Base-by-base conservation (phyloP, 2,888 invertebrate genomes). In the Argyresthia albistria region DNA sequence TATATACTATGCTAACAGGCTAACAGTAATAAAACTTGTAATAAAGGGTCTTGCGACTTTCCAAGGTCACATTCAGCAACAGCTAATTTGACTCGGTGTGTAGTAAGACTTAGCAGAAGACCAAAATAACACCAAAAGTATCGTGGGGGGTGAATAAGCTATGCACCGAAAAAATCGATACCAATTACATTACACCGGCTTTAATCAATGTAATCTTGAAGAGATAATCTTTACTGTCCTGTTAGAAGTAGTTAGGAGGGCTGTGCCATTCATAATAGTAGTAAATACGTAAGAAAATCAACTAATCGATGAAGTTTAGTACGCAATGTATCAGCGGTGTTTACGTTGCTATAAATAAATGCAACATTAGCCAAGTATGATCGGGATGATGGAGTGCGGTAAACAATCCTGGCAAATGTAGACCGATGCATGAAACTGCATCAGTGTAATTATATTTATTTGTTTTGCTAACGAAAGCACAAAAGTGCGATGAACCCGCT, bases 401-500 rank as follows among this genome's bases (percentile, higher is more conserved):
- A 76, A 77, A 81, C 76, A 74, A 64, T 69, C 58, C 52, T 56
- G 65, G 69, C 74, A 70, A 71, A 80, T 79, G 79, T 81, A 84
- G 76, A 74, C 68, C 68, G 64, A 73, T 69, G 73, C 72, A 69
- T 75, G 69, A 64, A 70, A 67, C 62, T 66, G 69, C 58, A 63
- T 66, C 62, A 58, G 57, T 63, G 63, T 73, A 75, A 80, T 78
- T 81, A 83, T 81, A 83, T 82, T 83, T 82, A 83, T 83, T 83
- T 81, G 80, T 86, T 83, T 84, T 84, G 77, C 71, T 78, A 73
- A 76, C 67, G 66, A 81, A 81, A 81, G 76, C 74, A 76, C 70
- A 58, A 57, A 69, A 62, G 77, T 71, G 67, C 78, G 79, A 80
- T 80, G 76, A 80, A 80, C 76, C 71, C 75, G 43, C 8, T 49